Conservation (phyloP, 2,113 vertebrate species). For the Crypturellus undulatus region DNA sequence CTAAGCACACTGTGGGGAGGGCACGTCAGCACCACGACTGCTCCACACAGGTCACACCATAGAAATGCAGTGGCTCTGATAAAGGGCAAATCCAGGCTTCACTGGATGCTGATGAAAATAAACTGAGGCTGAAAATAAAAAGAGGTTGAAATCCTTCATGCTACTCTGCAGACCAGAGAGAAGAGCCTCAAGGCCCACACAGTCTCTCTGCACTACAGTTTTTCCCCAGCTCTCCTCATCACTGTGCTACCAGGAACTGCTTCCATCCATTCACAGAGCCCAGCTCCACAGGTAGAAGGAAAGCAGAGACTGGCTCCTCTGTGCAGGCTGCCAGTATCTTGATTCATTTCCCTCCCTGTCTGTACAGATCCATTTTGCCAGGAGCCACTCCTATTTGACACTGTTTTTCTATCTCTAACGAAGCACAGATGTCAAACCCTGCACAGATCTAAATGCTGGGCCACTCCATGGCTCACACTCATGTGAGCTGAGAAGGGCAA, state of each 20-base stretch:
- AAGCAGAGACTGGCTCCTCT: neutral
- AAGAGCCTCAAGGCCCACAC: neutral
- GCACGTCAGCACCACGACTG: neutral
- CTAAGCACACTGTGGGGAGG: neutral
- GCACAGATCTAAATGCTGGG: neutral
- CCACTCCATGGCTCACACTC: neutral
- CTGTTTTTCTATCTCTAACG: neutral
- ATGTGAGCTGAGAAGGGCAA: neutral
- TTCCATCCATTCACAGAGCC: neutral
- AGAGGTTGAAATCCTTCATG: neutral
- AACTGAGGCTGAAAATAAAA: neutral
- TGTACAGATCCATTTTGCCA: neutral
- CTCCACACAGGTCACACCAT: neutral
- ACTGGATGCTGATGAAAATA: constrained; percentile 19
- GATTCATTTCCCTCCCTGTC: neutral
- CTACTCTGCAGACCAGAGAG: neutral
- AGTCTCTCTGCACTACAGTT: neutral
- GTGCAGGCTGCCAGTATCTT: neutral
- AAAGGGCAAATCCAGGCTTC: neutral
- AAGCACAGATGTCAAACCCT: neutral
- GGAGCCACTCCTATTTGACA: neutral
- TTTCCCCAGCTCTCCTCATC: neutral
- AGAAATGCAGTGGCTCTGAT: neutral
- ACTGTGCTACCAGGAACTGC: neutral
- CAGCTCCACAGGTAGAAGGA: neutral